Evolutionary conservation across 2,888 invertebrate species (phyloP), one percentile per base, ranked within the genome.

Genomic region (Hesperia comma): DNA sequence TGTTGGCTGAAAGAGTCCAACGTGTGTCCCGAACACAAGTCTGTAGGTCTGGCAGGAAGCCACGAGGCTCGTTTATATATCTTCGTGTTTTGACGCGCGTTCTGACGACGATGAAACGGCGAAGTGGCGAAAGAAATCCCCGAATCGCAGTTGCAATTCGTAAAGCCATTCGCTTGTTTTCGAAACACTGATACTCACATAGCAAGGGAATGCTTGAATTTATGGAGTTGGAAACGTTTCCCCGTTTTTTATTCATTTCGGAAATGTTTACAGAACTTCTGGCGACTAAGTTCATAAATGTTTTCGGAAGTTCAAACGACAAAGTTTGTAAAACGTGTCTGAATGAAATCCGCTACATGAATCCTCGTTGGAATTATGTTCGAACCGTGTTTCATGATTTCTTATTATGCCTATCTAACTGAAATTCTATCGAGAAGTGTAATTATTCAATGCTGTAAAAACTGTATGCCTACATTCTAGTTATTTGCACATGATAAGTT

Each of bases 31-130:
- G 63, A 57, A 68, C 70, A 58, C 69, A 71, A 75, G 74, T 70
- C 83, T 79, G 77, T 82, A 82, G 77, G 77, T 76, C 86, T 61
- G 61, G 61, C 54, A 61, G 61, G 26, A 54, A 72, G 89, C 90
- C 90, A 91, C 79, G 77, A 70, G 71, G 75, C 77, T 78, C 82
- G 84, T 87, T 83, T 87, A 87, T 90, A 88, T 88, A 88, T 91
- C 86, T 88, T 83, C 79, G 80, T 90, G 85, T 90, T 90, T 86
- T 90, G 90, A 90, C 87, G 82, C 81, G 75, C 72, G 15, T 10
- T 6, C 78, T 80, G 83, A 80, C 83, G 82, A 84, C 80, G 78
- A 76, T 19, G 46, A 17, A 46, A 61, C 78, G 78, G 71, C 75
- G 72, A 78, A 82, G 81, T 74, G 77, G 71, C 73, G 74, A 80